Base-by-base conservation (phyloP, 2,797 vertebrate genomes). In the Bucorvus abyssinicus region DNA sequence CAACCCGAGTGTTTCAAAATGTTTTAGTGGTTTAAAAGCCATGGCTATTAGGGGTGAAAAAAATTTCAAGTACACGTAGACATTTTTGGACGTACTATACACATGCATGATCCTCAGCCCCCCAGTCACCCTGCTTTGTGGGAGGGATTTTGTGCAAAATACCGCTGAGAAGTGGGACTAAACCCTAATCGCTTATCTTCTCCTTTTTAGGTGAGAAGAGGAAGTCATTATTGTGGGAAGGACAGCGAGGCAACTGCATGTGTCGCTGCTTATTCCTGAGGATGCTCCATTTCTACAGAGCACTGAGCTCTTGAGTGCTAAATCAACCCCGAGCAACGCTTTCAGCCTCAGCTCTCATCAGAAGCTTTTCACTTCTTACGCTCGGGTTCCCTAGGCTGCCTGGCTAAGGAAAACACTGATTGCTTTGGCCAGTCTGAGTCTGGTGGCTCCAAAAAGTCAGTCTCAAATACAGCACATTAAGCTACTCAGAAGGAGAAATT, bases 341-440 rank as follows among this genome's bases (percentile, higher is more conserved):
- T 95, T 87, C 83, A 90, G 61, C 64, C n/a, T 80, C 64, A 59
- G 55, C 19, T 63, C 61, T 90, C 78, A 87, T 55, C 68, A 91
- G 88, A 75, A 89, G 42, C 27, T 75, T 82, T 50, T 59, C 19
- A 27, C 10, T 60, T 89, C 88, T 87, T 68, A 52, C 52, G 74
- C 34, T 1, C 64, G 45, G 34, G 38, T 17, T 68, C 92, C 78
- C 64, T 14, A 45, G 49, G 63, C 67, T 68, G 52, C 52, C 73
- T 87, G 56, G 67, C 36, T 45, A 50, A 49, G 70, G 55, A 84
- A 79, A 76, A 45, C 70, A 87, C 57, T 47, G 52, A 87, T 61
- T 90, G 67, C 84, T 95, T 80, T 96, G 90, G 86, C 90, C 90
- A 86, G 75, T 65, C 64, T 47, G 76, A 84, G 56, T n/a, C 45